phyloP scores from a whole-genome alignment of 2,113 vertebrate species.

The Morone chrysops region DNA sequence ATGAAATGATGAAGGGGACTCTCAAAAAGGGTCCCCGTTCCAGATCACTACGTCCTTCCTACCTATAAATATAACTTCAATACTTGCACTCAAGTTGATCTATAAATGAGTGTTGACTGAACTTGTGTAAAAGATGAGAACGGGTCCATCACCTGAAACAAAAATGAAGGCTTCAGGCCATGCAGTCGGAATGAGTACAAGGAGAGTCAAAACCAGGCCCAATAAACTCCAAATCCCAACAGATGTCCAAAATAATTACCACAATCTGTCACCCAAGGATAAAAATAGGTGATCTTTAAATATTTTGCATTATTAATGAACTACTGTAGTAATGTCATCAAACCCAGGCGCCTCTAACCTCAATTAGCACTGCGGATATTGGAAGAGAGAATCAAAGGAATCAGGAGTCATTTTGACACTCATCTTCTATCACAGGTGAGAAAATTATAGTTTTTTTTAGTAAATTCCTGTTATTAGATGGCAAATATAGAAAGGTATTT shows the following conservation, averaged over 20 bases:
- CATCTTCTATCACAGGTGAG: neutral
- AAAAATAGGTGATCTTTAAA: constrained; percentile 81
- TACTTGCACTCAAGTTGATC: constrained; percentile 12
- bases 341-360: constrained; percentile 46
- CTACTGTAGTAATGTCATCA: constrained; percentile 65
- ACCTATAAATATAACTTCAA: neutral
- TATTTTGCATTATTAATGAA: constrained; percentile 80
- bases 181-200: constrained; percentile 53
- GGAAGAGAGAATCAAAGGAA: constrained; percentile 56
- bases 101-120: constrained; percentile 18
- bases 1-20: neutral
- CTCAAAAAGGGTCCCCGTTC: neutral
- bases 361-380: constrained; percentile 70
- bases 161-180: constrained; percentile 48
- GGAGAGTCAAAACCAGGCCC: constrained; percentile 57
- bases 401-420: constrained; percentile 10
- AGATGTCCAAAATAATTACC: constrained; percentile 74
- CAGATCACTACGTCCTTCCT: neutral
- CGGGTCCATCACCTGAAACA: constrained; percentile 29
- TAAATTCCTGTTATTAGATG: neutral
- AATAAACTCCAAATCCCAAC: constrained; percentile 63
- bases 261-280: constrained; percentile 71
- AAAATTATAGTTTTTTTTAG: too few species aligned
- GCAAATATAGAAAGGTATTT: neutral
- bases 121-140: constrained; percentile 35